These are phyloP conservation scores for Cheilosia soror DNA, from an alignment of 2,888 invertebrate species.

Conservation along the genomic window DNA sequence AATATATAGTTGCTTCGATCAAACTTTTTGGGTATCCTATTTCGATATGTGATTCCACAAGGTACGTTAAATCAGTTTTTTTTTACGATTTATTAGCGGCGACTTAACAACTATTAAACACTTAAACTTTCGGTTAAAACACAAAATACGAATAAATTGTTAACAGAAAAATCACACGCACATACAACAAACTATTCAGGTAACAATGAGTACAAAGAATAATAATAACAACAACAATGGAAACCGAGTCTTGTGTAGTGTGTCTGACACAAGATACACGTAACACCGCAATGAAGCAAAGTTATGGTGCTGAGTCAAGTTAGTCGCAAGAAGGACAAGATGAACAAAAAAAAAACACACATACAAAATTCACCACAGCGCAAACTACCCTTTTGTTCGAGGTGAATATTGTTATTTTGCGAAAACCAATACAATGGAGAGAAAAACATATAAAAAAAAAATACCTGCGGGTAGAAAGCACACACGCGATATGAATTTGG, in stretches of 20 bases:
- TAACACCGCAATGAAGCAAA: conserved; percentile 84
- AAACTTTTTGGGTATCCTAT: conserved; percentile 14
- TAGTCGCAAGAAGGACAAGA: conserved; percentile 37
- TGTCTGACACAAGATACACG: conserved; percentile 84
- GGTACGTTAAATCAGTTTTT: conserved; percentile 52
- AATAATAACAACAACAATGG: conserved; percentile 70
- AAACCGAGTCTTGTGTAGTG: conserved; percentile 76
- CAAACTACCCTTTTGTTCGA: conserved; percentile 69
- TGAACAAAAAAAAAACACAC: conserved; percentile 7
- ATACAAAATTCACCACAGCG: conserved; percentile 61
- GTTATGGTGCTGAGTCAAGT: conserved; percentile 76
- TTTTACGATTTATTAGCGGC: conserved; percentile 2
- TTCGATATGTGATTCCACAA: conserved; percentile 57
- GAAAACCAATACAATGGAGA: conserved; percentile 56
- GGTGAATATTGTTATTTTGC: conserved; percentile 66
- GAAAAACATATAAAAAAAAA: conserved; percentile 19
- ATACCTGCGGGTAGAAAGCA: conserved; percentile 55
- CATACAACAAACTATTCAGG: conserved; percentile 56
- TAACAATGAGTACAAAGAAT: conserved; percentile 67
- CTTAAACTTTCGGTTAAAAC: conserved; percentile 27
- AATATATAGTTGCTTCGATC: conserved; percentile 13
- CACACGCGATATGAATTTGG: conserved; percentile 51
- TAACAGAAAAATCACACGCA: conserved; percentile 57
- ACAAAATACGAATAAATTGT: conserved; percentile 32
- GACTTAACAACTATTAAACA: conserved; percentile 29